A percentile compares a stretch with the other conserved stretches of the same genome.
These are phyloP conservation scores for Forficula auricularia DNA, from an alignment of 1,140 invertebrate genomes.

Conservation along the genomic window DNA sequence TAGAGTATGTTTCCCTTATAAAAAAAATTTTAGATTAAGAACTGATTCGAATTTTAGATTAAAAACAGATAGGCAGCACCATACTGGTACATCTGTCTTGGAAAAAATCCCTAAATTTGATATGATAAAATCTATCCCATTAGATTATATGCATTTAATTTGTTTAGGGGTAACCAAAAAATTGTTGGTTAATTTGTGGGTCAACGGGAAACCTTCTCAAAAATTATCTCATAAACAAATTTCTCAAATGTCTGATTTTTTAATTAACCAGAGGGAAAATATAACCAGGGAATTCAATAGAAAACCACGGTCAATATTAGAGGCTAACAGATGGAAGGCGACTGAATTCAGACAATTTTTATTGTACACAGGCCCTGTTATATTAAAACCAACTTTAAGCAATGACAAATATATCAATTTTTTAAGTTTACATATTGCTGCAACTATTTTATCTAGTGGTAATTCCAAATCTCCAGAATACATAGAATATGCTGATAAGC, in stretches of 20 bases:
- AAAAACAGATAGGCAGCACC: conserved; percentile 6
- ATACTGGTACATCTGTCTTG: conserved; percentile 5
- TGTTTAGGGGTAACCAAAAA: conserved; percentile 14
- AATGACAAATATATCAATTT: conserved; percentile 9
- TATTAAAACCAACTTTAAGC: conserved; percentile 5
- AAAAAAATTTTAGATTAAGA: background rate
- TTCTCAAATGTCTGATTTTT: conserved; percentile 1
- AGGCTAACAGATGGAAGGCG: conserved; percentile 12
- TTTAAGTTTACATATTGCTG: conserved; percentile 11
- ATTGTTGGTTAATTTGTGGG: conserved; percentile 9
- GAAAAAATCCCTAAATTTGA: conserved; percentile 11
- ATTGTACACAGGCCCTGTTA: conserved; percentile 13
- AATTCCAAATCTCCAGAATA: conserved; percentile 1
- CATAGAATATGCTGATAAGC: conserved; percentile 15
- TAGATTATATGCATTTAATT: conserved; percentile 16
- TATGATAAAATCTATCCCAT: conserved; percentile 14
- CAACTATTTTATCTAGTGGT: conserved; percentile 11
- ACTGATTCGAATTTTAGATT: conserved; percentile 8
- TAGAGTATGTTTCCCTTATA: conserved; percentile 8
- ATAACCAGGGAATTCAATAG: conserved; percentile 11
- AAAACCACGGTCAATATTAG: conserved; percentile 8
- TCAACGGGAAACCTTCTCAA: conserved; percentile 1
- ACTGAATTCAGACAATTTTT: conserved; percentile 27
- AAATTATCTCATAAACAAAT: conserved; percentile 2
- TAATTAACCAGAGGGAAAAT: background rate